phyloP scores from a whole-genome alignment of 2,113 vertebrate species.

The Cephalophus harveyi region DNA sequence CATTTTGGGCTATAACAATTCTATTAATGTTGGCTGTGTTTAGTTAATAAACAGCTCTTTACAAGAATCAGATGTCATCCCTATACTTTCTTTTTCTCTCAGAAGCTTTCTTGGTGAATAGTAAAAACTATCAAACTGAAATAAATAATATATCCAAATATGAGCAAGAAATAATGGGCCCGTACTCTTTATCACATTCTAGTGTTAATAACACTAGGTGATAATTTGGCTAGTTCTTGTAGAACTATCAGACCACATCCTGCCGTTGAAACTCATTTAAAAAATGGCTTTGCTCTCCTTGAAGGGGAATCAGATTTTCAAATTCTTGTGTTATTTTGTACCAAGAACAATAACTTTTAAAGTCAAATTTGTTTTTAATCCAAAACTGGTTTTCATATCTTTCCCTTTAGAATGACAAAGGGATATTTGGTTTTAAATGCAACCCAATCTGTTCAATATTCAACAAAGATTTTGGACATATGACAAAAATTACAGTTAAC shows the following conservation, averaged over 20 bases:
- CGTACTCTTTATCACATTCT: background rate
- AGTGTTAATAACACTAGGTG: background rate
- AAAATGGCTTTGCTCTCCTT: constrained; percentile 11
- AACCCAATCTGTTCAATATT: background rate
- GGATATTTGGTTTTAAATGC: background rate
- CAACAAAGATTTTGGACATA: background rate
- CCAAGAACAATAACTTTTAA: constrained; percentile 7
- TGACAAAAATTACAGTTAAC: background rate
- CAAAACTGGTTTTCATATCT: background rate
- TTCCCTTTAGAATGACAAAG: background rate
- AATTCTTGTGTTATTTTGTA: constrained; percentile 24
- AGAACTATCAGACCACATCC: background rate
- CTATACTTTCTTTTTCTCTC: constrained; percentile 7
- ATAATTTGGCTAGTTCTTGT: background rate
- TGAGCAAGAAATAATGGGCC: background rate
- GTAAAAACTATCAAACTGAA: constrained; percentile 6
- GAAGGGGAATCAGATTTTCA: constrained; percentile 10
- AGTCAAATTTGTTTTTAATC: constrained; percentile 33
- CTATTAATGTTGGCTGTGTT: background rate
- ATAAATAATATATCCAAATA: background rate
- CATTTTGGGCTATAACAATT: background rate
- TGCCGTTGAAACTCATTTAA: background rate
- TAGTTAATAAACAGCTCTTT: constrained; percentile 11
- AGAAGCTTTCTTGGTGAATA: constrained; percentile 18
- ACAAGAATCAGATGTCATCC: background rate